Percentiles rank a stretch among this genome's conserved stretches.
These are phyloP conservation scores for Metopia argyrocephala DNA, from an alignment of 2,888 invertebrate genomes.

Conservation along the genomic window DNA sequence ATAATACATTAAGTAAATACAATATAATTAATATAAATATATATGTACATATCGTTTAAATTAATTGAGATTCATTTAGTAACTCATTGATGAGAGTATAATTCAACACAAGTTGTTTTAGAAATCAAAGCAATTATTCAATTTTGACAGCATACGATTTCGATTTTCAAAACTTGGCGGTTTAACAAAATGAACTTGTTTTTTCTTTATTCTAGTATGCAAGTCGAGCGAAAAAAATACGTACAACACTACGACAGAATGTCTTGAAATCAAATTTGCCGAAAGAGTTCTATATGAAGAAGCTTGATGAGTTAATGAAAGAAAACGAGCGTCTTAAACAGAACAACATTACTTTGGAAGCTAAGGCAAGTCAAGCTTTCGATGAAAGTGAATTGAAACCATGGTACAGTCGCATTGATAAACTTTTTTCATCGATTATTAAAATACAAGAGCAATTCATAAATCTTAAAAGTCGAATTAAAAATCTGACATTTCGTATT, in stretches of 20 bases:
- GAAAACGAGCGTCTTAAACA: slow-evolving; percentile 73
- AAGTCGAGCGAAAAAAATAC: slow-evolving; percentile 78
- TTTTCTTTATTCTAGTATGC: slow-evolving; percentile 79
- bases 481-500: slow-evolving; percentile 72
- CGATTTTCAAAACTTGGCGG: too few relatives aligned
- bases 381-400: slow-evolving; percentile 72
- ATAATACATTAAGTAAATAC: too few relatives aligned
- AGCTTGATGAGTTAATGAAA: slow-evolving; percentile 73
- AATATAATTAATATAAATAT: too few relatives aligned
- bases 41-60: too few relatives aligned
- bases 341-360: slow-evolving; percentile 70
- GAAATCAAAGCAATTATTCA: too few relatives aligned
- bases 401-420: slow-evolving; percentile 76
- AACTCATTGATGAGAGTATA: too few relatives aligned
- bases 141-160: too few relatives aligned
- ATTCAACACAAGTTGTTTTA: too few relatives aligned
- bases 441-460: slow-evolving; percentile 73
- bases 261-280: slow-evolving; percentile 76
- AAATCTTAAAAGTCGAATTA: slow-evolving; percentile 73
- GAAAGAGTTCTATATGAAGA: slow-evolving; percentile 77
- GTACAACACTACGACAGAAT: slow-evolving; percentile 76
- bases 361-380: slow-evolving; percentile 65
- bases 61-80: too few relatives aligned
- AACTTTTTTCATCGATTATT: slow-evolving; percentile 70
- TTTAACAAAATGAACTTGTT: too few relatives aligned